These are phyloP conservation scores for Epistrophella euchroma DNA, from an alignment of 2,888 invertebrate genomes.

Conservation along the genomic window DNA sequence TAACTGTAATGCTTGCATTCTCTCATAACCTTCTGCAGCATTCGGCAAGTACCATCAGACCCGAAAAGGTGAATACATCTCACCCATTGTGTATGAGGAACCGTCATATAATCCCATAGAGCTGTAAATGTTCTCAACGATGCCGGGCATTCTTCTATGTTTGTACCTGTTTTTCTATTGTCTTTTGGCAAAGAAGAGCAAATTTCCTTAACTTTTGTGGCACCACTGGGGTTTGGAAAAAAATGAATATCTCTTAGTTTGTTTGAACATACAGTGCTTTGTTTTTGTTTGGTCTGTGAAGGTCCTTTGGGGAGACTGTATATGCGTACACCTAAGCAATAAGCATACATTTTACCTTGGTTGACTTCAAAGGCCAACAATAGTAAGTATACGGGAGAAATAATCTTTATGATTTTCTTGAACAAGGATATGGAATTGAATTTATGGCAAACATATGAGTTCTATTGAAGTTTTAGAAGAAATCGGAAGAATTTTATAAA, in stretches of 20 bases:
- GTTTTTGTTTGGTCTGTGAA: slow-evolving; percentile 4
- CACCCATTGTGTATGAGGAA: not conserved
- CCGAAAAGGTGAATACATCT: not conserved
- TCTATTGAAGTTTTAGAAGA: too few species aligned
- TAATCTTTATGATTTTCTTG: not conserved
- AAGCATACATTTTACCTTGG: not conserved
- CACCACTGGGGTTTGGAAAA: not conserved
- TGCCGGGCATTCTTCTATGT: not conserved
- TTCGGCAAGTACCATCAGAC: not conserved
- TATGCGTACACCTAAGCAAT: not conserved
- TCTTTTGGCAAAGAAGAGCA: slow-evolving; percentile 21
- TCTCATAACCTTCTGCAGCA: slow-evolving; percentile 1
- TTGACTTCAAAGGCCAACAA: not conserved
- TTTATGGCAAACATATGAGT: too few species aligned
- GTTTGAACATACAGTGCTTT: not conserved
- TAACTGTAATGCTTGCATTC: not conserved
- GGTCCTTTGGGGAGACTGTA: not conserved
- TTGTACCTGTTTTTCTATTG: slow-evolving; percentile 12
- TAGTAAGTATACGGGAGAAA: not conserved
- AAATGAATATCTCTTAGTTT: not conserved
- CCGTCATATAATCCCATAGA: slow-evolving; percentile 12
- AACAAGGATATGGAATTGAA: too few species aligned
- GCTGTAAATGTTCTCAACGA: too few species aligned
- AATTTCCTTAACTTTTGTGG: slow-evolving; percentile 24
- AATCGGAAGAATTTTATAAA: too few species aligned